Conservation (phyloP, 2,113 vertebrate genomes). For the Benitochromis conjunctus region DNA sequence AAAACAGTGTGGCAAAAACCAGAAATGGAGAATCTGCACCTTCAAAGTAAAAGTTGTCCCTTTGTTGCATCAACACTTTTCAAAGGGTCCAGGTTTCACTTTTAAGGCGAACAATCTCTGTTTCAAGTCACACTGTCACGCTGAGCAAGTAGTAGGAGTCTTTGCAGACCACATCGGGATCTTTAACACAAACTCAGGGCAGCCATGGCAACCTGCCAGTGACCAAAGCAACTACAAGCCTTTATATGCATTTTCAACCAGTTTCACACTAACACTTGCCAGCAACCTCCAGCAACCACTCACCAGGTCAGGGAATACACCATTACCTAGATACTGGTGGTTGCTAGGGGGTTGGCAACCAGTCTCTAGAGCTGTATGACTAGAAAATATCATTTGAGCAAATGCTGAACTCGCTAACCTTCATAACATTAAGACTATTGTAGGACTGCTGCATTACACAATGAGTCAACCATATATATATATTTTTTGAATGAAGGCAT, state of each 20-base stretch:
- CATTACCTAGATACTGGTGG: not conserved
- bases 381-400: not conserved
- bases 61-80: not conserved
- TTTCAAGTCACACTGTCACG: not conserved
- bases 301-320: not conserved
- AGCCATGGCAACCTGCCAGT: not conserved
- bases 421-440: not conserved
- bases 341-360: not conserved
- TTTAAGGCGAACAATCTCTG: not conserved
- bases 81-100: not conserved
- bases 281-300: not conserved
- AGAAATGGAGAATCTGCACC: not conserved
- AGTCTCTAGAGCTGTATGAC: not conserved
- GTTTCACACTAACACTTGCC: not conserved
- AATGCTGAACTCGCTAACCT: not conserved
- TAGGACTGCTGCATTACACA: not conserved
- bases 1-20: not conserved
- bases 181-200: not conserved
- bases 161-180: not conserved
- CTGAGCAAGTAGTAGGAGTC: not conserved
- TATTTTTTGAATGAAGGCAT: not conserved
- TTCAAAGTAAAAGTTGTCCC: not conserved
- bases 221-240: not conserved
- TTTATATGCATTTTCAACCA: not conserved
- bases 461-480: not conserved